phyloP scores from a whole-genome alignment of 2,888 invertebrate genomes.

The Saturnia japonica region DNA sequence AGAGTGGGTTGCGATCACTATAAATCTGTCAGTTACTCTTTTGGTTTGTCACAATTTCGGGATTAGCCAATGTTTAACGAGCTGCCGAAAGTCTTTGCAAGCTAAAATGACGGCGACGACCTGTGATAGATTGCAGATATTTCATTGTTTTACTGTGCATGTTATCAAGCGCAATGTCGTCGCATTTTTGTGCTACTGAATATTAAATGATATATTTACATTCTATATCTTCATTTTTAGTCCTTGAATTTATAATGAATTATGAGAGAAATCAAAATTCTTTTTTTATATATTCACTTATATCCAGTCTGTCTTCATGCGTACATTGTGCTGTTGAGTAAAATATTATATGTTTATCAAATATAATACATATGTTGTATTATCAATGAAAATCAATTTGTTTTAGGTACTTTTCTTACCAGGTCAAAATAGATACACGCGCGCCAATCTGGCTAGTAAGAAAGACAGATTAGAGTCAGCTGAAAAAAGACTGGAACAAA shows the following conservation, averaged over 20 bases:
- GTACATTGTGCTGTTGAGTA: not conserved
- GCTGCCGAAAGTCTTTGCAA: too few relatives aligned
- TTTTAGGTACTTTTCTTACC: conserved; percentile 92
- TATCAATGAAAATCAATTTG: conserved; percentile 17
- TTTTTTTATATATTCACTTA: not conserved
- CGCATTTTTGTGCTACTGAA: too few relatives aligned
- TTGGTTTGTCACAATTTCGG: not conserved
- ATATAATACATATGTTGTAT: not conserved
- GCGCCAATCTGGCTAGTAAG: conserved; percentile 96
- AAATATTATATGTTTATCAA: conserved; percentile 3
- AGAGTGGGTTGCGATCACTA: too few relatives aligned
- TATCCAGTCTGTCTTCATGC: not conserved
- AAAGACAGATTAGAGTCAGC: conserved; percentile 97
- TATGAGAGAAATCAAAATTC: not conserved
- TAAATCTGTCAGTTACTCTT: too few relatives aligned
- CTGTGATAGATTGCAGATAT: too few relatives aligned
- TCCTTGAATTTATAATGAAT: too few relatives aligned
- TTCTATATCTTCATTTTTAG: too few relatives aligned
- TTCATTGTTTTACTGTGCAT: too few relatives aligned
- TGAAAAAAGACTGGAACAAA: conserved; percentile 95
- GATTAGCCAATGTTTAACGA: too few relatives aligned
- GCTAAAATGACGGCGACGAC: too few relatives aligned
- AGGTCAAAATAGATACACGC: conserved; percentile 94
- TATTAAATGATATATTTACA: too few relatives aligned
- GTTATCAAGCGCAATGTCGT: too few relatives aligned